Evolutionary conservation across 2,113 vertebrate genomes (phyloP), one percentile per base, ranked within the genome.

Genomic region (Mobula birostris): DNA sequence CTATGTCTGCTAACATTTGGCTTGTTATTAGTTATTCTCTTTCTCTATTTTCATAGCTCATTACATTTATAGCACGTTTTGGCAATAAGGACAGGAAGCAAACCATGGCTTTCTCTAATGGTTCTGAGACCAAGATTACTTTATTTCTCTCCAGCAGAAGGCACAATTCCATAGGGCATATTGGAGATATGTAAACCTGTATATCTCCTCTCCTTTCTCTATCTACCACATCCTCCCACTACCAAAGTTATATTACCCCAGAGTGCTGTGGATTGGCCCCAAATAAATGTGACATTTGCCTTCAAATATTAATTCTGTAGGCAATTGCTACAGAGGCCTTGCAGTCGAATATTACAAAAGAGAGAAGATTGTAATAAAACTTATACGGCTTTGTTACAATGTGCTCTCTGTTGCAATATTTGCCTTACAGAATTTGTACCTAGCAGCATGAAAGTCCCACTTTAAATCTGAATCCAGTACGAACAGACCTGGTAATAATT

Each of bases 1-100:
- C 70, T 48, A 74, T 93, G 91, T 93, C 91, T 74, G 91, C 91
- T 93, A 74, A 93, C 91, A 93, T 72, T 93, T 40, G 91, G 91
- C 66, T 93, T 93, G 91, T 76, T 76, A 93, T 72, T 76, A 76
- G 70, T 93, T 93, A 72, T 92, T 72, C 90, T 56, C 74, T 93
- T 93, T 15, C 36, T 56, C 91, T 74, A 93, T 76, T 93, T 93
- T 93, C 91, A 93, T 56, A 93, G 68, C 91, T 74, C 36, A 76
- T 93, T 74, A 70, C 70, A 40, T 74, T 93, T 40, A 74, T 27
- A 93, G 70, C 91, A 93, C 66, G 36, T 76, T 93, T 70, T 74
- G 14, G 70, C 91, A 9, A 74, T 93, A 93, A 48, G 70, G 11
- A 74, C 91, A 93, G 91, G 91, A 93, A 93, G 72, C 19, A 92